These are phyloP conservation scores for Brachionus koreanus DNA, from an alignment of 1,140 invertebrate genomes.

Conservation along the genomic window DNA sequence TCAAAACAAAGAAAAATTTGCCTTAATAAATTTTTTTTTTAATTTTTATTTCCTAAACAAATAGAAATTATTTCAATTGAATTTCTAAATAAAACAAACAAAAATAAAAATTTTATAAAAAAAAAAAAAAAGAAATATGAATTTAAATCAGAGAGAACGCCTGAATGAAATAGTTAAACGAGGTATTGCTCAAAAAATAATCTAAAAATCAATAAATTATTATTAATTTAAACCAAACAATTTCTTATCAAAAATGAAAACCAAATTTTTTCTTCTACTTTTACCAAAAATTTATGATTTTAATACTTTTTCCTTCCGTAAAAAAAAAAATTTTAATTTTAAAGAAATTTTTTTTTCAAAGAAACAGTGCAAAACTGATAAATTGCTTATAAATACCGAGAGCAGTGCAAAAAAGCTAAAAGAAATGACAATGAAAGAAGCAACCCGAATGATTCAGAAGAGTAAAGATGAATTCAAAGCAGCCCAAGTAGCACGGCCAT, in stretches of 20 bases:
- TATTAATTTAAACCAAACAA: neutral
- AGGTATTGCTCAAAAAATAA: neutral
- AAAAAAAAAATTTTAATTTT: neutral
- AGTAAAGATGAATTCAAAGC: neutral
- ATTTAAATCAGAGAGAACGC: too few species aligned
- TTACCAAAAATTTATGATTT: neutral
- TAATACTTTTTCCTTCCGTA: neutral
- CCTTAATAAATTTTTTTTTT: too few species aligned
- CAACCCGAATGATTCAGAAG: neutral
- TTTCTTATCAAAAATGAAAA: neutral
- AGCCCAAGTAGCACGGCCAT: neutral
- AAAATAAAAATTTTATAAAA: too few species aligned
- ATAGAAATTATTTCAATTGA: too few species aligned
- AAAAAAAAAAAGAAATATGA: too few species aligned
- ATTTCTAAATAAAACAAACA: too few species aligned
- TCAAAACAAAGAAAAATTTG: neutral
- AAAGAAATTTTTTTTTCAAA: constrained; percentile 4
- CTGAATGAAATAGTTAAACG: too few species aligned
- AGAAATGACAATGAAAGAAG: constrained; percentile 16
- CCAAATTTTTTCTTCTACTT: neutral
- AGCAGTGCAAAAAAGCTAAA: constrained; percentile 15
- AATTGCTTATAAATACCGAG: neutral
- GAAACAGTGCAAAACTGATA: constrained; percentile 24
- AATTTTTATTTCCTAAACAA: too few species aligned
- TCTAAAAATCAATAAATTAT: neutral